Base-by-base conservation (phyloP, 64 coral and sea anemone species). In the Montipora cactus region DNA sequence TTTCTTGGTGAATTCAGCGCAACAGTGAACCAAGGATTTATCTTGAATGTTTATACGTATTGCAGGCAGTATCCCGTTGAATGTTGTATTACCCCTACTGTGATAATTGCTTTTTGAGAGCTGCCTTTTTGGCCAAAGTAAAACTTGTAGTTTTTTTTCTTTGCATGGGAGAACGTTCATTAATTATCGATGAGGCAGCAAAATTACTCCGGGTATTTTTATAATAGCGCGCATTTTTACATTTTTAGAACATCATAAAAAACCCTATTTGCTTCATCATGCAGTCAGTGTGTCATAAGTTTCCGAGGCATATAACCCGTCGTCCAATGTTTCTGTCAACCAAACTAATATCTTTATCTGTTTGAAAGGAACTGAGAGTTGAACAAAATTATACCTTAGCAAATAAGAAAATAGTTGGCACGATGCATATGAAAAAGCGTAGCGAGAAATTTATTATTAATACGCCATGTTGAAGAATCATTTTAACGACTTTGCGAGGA, bases 51-150 rank as follows among this genome's bases (percentile, higher is more conserved):
- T 84, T 84, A 47, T 84, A 20, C 59, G 47, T 3, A 19, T 44
- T 25, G 18, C 44, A 18, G 68, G 37, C 7, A 22, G 62, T 86
- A 25, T 71, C 51, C 23, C 2, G 21, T 15, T 8, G 15, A 3
- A 13, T 7, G 28, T 50, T 3, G 68, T 47, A 22, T 86, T 8
- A 47, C 19, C 64, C 53, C 82, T 12, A 45, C 22, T 18, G 82
- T 49, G 82, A 20, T 86, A 86, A 86, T 86, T 86, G n/a, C 44
- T 49, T 72, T 86, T 72, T 15, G 45, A 47, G 66, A 22, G 79
- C 20, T 46, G 46, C 25, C 2, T 6, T 71, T 72, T 69, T 49
- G 15, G 16, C 8, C 8, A 71, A 78, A 49, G 11, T 67, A 21
- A 22, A 86, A 51, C n/a, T 19, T 37, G 67, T 78, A 4, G 76